Percentiles rank a stretch among this genome's conserved stretches.
Evolutionary conservation across 1,140 invertebrate genomes (phyloP).

Genomic region (Drosophila busckii): DNA sequence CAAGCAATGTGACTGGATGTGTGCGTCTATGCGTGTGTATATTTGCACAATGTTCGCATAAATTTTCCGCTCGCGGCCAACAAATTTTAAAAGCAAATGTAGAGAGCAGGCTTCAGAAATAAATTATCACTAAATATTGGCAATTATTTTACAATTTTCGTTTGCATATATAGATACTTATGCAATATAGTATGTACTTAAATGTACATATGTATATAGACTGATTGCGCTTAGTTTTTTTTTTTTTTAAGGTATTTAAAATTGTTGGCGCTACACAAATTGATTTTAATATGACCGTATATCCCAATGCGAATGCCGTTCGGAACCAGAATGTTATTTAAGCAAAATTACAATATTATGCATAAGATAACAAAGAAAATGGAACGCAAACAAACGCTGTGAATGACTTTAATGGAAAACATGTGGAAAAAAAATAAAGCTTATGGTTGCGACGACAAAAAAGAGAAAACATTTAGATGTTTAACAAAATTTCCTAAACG

Average conservation of each 20-base stretch:
- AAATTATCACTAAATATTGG: slow-evolving; percentile 76
- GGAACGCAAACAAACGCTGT: slow-evolving; percentile 16
- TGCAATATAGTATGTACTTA: too few species aligned
- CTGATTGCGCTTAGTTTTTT: neutral
- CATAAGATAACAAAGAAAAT: slow-evolving; percentile 15
- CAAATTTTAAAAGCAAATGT: slow-evolving; percentile 63
- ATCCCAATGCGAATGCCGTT: slow-evolving; percentile 32
- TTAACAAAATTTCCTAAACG: too few species aligned
- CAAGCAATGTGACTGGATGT: slow-evolving; percentile 1
- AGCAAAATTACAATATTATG: slow-evolving; percentile 58
- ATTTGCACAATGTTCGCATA: slow-evolving; percentile 32
- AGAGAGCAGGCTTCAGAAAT: slow-evolving; percentile 48
- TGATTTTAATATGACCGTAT: slow-evolving; percentile 60
- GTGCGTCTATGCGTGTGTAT: neutral
- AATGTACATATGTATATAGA: too few species aligned
- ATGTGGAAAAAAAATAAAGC: slow-evolving; percentile 13
- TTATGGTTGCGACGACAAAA: slow-evolving; percentile 15
- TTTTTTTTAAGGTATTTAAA: slow-evolving; percentile 13
- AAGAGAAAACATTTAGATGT: too few species aligned
- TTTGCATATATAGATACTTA: slow-evolving; percentile 16
- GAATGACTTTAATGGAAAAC: slow-evolving; percentile 2
- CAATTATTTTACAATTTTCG: slow-evolving; percentile 57
- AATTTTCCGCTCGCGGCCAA: slow-evolving; percentile 59
- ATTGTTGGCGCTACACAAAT: slow-evolving; percentile 47
- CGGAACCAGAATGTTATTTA: slow-evolving; percentile 73